Base-by-base conservation (phyloP, 2,888 invertebrate species). In the Caenorhabditis becei region DNA sequence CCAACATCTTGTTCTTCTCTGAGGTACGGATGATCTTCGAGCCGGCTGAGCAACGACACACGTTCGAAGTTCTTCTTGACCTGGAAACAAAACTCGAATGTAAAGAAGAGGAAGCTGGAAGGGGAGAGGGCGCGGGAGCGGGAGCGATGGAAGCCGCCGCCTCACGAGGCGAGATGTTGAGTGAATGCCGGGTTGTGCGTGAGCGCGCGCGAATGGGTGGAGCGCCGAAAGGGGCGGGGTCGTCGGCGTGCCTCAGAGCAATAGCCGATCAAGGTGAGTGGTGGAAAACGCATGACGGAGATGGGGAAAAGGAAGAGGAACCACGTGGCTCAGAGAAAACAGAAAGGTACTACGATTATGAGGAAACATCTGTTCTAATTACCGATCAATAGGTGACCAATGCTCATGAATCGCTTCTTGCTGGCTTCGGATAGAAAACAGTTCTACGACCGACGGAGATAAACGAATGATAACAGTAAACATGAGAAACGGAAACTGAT, bases 1-100 rank as follows among this genome's bases (percentile, higher is more conserved):
- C 32, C 41, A 7, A 81, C 61, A 32, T 77, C 81, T 4, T 47
- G 23, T 18, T 81, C 81, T 35, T 75, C 81, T 14, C 77, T 77
- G 24, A 81, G 72, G 47, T 81, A 81, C 7, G 81, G 81, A 58
- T 81, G 77, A 18, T 81, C 81, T 59, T 81, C 81, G 37, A 81
- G 77, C 1, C 81, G 67, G 23, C 37, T 65, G 26, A 81, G 67
- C 37, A 81, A 20, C 20, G 77, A 81, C 3, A 81, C 77, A 5
- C 77, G 71, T 37, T 77, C 72, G 20, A 69, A 72, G 59, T 81
- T 81, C 20, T 66, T 59, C 26, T 81, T 77, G 8, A 81, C 81
- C 81, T 81, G 49, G 10, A 81, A 20, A 56, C 32, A 32, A 7
- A 32, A 32, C 14, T 62, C 49, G 4, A 16, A 26, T 1, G 24